Conservation (phyloP, 2,113 vertebrate genomes). For the Crotalus tigris region DNA sequence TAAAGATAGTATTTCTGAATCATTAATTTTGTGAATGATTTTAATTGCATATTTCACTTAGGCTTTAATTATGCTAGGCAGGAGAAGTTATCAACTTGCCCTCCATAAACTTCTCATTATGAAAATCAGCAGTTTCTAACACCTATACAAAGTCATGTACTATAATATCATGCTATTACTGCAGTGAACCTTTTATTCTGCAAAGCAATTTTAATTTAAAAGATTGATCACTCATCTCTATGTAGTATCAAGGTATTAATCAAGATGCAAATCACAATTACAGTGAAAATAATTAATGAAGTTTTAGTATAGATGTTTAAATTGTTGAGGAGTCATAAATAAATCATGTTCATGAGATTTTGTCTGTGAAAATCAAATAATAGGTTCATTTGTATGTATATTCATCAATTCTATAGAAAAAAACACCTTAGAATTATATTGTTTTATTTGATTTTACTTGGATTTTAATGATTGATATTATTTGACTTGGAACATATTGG, state of each 20-base stretch:
- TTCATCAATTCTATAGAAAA: slow-evolving; percentile 39
- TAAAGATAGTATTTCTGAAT: neutral
- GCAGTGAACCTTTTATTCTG: neutral
- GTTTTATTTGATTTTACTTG: neutral
- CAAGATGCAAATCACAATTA: slow-evolving; percentile 37
- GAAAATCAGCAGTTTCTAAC: neutral
- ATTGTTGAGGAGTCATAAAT: slow-evolving; percentile 44
- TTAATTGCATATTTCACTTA: neutral
- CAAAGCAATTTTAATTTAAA: slow-evolving; percentile 20
- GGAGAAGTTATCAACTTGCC: neutral
- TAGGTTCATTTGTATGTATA: slow-evolving; percentile 27
- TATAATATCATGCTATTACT: neutral
- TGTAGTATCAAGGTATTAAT: slow-evolving; percentile 50
- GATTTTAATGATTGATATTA: neutral
- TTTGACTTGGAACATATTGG: neutral
- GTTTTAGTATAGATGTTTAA: slow-evolving; percentile 48
- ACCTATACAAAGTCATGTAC: neutral
- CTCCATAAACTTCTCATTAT: neutral
- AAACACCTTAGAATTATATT: slow-evolving; percentile 35
- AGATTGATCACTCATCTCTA: slow-evolving; percentile 27
- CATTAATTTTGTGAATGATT: neutral
- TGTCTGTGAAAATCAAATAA: slow-evolving; percentile 22
- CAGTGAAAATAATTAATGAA: slow-evolving; percentile 39
- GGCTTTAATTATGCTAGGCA: neutral
- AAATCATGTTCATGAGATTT: slow-evolving; percentile 29